A percentile compares a stretch with the other conserved stretches of the same genome.
Conservation (phyloP, 1,140 invertebrate species). For the Saccostrea echinata region DNA sequence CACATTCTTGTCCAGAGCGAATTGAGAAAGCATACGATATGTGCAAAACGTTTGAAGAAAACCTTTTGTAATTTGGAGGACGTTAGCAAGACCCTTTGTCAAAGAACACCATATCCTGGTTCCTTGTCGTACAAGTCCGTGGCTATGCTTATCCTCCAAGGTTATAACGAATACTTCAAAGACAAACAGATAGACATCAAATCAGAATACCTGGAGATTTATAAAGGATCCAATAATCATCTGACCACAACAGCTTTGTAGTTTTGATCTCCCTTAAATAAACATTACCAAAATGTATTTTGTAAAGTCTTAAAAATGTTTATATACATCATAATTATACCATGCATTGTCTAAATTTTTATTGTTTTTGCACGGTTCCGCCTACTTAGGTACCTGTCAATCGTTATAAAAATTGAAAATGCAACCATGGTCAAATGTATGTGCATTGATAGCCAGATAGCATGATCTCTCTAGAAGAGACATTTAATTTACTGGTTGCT, state of each 20-base stretch:
- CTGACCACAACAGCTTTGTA: neutral
- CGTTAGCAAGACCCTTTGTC: neutral
- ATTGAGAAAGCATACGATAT: neutral
- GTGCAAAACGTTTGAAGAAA: neutral
- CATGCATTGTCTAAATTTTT: neutral
- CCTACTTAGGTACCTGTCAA: too few species aligned
- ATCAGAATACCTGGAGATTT: neutral
- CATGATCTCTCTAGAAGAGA: too few species aligned
- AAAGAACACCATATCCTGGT: constrained; percentile 35
- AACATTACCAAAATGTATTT: neutral
- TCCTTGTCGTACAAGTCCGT: constrained; percentile 45
- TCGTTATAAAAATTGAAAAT: too few species aligned
- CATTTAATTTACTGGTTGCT: too few species aligned
- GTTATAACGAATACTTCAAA: constrained; percentile 28
- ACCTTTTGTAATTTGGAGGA: neutral
- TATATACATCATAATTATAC: neutral
- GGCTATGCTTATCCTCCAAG: constrained; percentile 10
- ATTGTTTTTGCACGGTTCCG: too few species aligned
- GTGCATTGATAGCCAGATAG: too few species aligned
- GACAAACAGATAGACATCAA: neutral
- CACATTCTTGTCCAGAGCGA: constrained; percentile 24
- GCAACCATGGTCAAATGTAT: too few species aligned
- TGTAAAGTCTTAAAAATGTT: neutral
- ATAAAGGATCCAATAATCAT: constrained; percentile 11
- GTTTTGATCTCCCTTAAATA: constrained; percentile 30